A percentile compares a stretch with the other conserved stretches of the same genome.
These are phyloP conservation scores for Rhinella marina DNA, from an alignment of 2,797 vertebrate genomes.

Conservation along the genomic window DNA sequence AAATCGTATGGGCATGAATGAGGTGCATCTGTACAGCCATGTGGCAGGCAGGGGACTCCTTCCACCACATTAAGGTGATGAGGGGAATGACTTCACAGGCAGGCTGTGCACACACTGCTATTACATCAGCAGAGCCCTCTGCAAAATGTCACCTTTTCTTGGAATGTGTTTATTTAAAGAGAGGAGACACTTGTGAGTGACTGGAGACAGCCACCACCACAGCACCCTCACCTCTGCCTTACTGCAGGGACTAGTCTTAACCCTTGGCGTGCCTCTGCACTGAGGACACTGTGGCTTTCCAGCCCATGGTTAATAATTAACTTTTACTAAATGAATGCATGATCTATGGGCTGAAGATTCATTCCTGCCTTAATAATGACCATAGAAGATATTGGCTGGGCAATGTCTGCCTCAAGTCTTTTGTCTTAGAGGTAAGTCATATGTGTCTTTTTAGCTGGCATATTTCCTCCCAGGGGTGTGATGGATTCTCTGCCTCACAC, in stretches of 20 bases:
- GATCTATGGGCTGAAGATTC: neutral
- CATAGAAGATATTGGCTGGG: neutral
- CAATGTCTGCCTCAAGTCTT: neutral
- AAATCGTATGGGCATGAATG: conserved; percentile 41
- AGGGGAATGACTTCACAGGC: neutral
- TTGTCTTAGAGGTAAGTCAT: conserved; percentile 3
- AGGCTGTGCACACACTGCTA: conserved; percentile 5
- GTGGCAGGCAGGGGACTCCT: conserved; percentile 28
- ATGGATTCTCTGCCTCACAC: conserved; percentile 20
- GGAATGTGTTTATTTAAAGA: conserved; percentile 36
- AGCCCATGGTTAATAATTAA: neutral
- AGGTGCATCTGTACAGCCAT: neutral
- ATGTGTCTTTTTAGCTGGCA: neutral
- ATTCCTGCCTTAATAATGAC: neutral
- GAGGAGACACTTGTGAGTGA: neutral
- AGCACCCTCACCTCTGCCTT: neutral
- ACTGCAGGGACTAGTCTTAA: neutral
- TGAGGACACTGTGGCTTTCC: neutral
- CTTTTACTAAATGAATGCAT: neutral
- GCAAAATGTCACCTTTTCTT: conserved; percentile 13
- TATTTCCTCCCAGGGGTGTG: neutral
- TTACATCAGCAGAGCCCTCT: conserved; percentile 15
- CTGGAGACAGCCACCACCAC: neutral
- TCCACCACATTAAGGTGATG: conserved; percentile 32
- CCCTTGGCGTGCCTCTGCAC: neutral